Percentiles rank a stretch among this genome's conserved stretches.
These are phyloP conservation scores for Pedetes capensis DNA, from an alignment of 2,113 vertebrate genomes.

Conservation along the genomic window DNA sequence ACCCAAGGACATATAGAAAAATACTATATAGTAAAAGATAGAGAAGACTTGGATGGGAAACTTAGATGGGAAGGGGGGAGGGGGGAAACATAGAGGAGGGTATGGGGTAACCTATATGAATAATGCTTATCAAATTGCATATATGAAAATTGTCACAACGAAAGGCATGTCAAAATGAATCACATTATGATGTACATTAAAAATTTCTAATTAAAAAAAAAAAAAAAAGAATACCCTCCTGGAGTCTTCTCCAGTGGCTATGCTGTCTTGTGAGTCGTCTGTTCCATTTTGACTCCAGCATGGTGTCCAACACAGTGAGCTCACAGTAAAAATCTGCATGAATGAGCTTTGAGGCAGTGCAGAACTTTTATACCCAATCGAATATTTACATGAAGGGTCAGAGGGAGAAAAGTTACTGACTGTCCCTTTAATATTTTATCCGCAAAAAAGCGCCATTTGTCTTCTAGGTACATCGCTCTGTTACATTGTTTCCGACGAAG, in stretches of 20 bases:
- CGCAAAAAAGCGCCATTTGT: conserved; percentile 43
- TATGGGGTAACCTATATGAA: no score
- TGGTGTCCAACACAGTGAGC: no score
- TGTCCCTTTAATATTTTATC: conserved; percentile 54
- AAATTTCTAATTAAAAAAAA: no score
- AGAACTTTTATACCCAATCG: not conserved
- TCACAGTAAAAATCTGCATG: accelerated
- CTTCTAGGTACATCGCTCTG: conserved; percentile 11
- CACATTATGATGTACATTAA: no score
- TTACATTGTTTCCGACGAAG: conserved; percentile 33
- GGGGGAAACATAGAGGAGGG: no score
- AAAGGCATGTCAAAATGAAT: no score
- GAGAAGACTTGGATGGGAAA: no score
- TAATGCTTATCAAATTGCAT: no score
- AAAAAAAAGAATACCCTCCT: not conserved
- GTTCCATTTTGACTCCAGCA: not conserved
- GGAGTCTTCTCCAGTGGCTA: not conserved
- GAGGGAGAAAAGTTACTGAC: not conserved
- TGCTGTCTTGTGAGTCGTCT: accelerated
- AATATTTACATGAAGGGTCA: not conserved
- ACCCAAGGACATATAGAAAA: no score
- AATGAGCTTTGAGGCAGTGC: not conserved
- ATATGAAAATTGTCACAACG: no score
- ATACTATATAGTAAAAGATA: no score
- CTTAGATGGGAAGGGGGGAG: no score